Evolutionary conservation across 2,113 vertebrate genomes (phyloP), one percentile per base, ranked within the genome.

Genomic region (Psammodynastes pulverulentus): DNA sequence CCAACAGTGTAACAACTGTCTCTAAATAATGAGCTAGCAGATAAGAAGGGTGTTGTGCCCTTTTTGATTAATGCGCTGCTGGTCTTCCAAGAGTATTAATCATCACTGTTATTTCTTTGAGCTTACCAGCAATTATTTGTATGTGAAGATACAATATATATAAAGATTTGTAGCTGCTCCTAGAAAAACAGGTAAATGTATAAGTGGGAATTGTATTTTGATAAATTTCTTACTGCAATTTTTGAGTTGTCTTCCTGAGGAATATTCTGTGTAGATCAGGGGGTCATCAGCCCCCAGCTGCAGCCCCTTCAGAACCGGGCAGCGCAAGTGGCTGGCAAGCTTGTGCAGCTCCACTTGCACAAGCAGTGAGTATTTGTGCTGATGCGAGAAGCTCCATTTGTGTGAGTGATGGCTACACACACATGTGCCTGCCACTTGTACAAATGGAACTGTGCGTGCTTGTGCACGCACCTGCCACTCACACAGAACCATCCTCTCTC

Each of bases 11-110:
- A 95, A 93, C 91, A 90, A 53, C 93, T 79, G 89, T 86, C 95
- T 96, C 88, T 94, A 96, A 95, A 97, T 95, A 96, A 54, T 91
- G 89, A 72, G 4, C 39, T 12, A 62, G 58, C 8, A 84, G 72
- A 90, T 19, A 45, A 89, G 92, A 96, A 95, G 96, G 95, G 62
- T 92, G 39, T 45, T 0, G 21, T 58, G 90, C 19, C 94, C 94
- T 95, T 95, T 95, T 93, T 43, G 3, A 67, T 93, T 91, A 1
- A 90, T 91, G 1, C 85, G 84, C 56, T 89, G 88, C 62, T 51
- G 10, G 48, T 87, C 87, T 95, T 94, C 90, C 21, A 91, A 89
- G 88, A 95, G 48, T 72, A 0, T 49, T 95, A 67, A 21, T 88
- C 90, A 93, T 85, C 6, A 23, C 88, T 92, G 87, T 91, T 91